A percentile compares a stretch with the other conserved stretches of the same genome.
phyloP scores from a whole-genome alignment of 2,888 invertebrate species.

The Scaptomyza flava region DNA sequence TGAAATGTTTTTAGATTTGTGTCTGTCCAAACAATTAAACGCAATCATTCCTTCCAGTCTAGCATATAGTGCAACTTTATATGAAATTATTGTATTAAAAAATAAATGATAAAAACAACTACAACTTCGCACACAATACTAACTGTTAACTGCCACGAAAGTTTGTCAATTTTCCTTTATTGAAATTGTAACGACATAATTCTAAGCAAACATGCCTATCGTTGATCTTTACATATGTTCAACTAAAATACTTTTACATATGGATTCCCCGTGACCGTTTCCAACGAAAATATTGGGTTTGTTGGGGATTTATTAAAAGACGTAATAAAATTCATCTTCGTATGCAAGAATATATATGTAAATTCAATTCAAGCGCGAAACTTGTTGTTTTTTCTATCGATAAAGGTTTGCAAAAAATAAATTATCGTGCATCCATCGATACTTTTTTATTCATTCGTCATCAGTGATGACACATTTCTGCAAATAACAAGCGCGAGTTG shows the following conservation, averaged over 20 bases:
- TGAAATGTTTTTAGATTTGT: constrained; percentile 62
- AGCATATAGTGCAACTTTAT: constrained; percentile 73
- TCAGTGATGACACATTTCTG: background rate
- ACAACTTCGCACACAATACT: constrained; percentile 38
- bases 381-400: constrained; percentile 10
- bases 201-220: constrained; percentile 26
- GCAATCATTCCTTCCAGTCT: constrained; percentile 76
- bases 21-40: constrained; percentile 71
- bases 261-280: background rate
- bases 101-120: constrained; percentile 55
- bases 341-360: background rate
- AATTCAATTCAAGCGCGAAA: constrained; percentile 4
- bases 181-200: constrained; percentile 50
- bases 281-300: constrained; percentile 9
- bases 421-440: background rate
- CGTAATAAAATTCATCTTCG: constrained; percentile 6
- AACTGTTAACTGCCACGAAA: constrained; percentile 70
- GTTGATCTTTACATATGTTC: constrained; percentile 12
- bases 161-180: constrained; percentile 63
- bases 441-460: background rate
- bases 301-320: background rate
- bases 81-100: constrained; percentile 69
- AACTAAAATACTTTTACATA: constrained; percentile 12
- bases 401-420: background rate
- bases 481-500: background rate